Evolutionary conservation across 2,797 vertebrate species (phyloP).

Genomic region (Pseudochaenichthys georgianus): DNA sequence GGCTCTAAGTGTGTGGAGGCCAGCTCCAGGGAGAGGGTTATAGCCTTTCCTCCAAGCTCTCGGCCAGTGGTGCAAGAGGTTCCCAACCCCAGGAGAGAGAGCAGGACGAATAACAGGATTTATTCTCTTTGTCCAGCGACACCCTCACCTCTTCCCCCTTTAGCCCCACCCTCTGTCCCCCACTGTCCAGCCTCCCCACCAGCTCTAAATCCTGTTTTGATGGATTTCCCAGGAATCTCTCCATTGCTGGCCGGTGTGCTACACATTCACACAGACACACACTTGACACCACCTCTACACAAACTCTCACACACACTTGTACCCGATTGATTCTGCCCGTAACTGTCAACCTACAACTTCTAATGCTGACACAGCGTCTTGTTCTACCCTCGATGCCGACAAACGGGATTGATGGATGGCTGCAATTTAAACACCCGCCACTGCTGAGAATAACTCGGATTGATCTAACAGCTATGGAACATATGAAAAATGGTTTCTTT

Average conservation of each 20-base stretch:
- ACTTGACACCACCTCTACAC: constrained; percentile 12
- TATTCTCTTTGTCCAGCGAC: constrained; percentile 70
- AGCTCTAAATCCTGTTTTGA: constrained; percentile 85
- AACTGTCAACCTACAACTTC: constrained; percentile 24
- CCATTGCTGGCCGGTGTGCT: constrained; percentile 42
- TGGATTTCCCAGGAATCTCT: constrained; percentile 78
- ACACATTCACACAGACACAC: constrained; percentile 14
- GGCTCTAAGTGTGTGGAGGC: constrained; percentile 8
- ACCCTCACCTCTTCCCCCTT: constrained; percentile 62
- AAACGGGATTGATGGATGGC: constrained; percentile 69
- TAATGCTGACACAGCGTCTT: constrained; percentile 18
- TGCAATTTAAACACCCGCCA: constrained; percentile 56
- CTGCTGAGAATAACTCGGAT: constrained; percentile 68
- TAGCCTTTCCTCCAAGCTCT: constrained; percentile 42
- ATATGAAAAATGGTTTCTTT: constrained; percentile 79
- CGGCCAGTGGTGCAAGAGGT: constrained; percentile 62
- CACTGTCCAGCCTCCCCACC: constrained; percentile 67
- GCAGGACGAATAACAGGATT: constrained; percentile 75
- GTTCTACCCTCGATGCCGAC: constrained; percentile 47
- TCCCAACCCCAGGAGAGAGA: constrained; percentile 66
- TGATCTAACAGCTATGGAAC: constrained; percentile 79
- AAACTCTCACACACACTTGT: background rate
- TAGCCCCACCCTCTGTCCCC: constrained; percentile 51
- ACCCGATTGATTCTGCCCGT: constrained; percentile 24
- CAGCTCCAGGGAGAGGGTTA: constrained; percentile 23